A percentile compares a stretch with the other conserved stretches of the same genome.
phyloP scores from a whole-genome alignment of 1,140 invertebrate species.

The Probaryconus sp. region DNA sequence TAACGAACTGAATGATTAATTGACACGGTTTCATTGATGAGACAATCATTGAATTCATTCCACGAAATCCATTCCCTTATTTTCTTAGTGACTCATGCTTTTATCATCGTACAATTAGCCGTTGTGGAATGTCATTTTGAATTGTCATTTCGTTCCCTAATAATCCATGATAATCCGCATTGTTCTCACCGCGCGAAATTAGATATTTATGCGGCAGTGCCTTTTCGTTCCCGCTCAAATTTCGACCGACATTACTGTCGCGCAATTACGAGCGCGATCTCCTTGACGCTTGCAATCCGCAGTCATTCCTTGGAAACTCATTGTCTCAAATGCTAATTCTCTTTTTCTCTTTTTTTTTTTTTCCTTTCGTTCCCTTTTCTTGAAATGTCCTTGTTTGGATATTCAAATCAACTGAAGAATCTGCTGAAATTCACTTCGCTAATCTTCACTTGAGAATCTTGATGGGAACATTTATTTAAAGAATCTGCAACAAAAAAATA shows the following conservation, averaged over 20 bases:
- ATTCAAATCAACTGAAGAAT: no score
- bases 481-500: no score
- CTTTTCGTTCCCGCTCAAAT: slow-evolving; percentile 51
- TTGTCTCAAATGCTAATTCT: slow-evolving; percentile 61
- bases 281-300: slow-evolving; percentile 53
- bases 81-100: slow-evolving; percentile 46
- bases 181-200: slow-evolving; percentile 40
- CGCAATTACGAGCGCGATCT: slow-evolving; percentile 34
- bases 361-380: no score
- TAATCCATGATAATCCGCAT: slow-evolving; percentile 45
- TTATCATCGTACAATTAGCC: slow-evolving; percentile 48
- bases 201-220: slow-evolving; percentile 51
- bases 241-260: slow-evolving; percentile 45
- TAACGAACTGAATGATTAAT: slow-evolving; percentile 12
- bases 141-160: slow-evolving; percentile 52
- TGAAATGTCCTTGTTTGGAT: no score
- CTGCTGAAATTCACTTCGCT: no score
- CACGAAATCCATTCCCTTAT: slow-evolving; percentile 4
- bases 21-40: slow-evolving; percentile 19
- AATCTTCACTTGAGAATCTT: no score
- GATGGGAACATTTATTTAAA: no score
- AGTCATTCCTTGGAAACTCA: slow-evolving; percentile 58
- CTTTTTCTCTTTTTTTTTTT: no score
- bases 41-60: slow-evolving; percentile 21
- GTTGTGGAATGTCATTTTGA: slow-evolving; percentile 45